A percentile compares a stretch with the other conserved stretches of the same genome.
Evolutionary conservation across 1,140 invertebrate species (phyloP).

Genomic region (Pseudachorutes palmiensis): DNA sequence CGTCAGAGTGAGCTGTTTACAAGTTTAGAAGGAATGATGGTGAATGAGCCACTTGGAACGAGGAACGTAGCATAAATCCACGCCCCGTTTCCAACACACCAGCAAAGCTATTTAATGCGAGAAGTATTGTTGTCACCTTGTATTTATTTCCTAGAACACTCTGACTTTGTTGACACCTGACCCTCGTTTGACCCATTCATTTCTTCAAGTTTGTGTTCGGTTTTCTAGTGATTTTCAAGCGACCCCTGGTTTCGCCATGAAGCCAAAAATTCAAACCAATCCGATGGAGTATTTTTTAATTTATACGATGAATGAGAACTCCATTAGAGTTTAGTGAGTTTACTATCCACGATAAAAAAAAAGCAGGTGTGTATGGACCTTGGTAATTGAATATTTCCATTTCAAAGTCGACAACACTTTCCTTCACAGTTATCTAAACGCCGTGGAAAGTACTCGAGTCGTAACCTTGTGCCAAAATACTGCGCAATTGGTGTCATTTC

Average conservation of each 20-base stretch:
- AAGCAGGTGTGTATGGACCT: too few relatives aligned
- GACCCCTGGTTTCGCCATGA: not conserved
- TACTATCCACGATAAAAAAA: too few relatives aligned
- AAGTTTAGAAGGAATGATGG: conserved; percentile 16
- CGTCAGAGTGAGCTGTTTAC: conserved; percentile 16
- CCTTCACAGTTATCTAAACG: too few relatives aligned
- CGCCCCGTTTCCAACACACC: not conserved
- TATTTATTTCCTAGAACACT: not conserved
- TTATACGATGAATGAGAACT: too few relatives aligned
- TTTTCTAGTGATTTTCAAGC: not conserved
- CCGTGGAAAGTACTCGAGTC: too few relatives aligned
- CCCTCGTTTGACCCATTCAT: not conserved
- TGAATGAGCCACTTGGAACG: conserved; percentile 1
- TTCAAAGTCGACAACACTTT: too few relatives aligned
- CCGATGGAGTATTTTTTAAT: not conserved
- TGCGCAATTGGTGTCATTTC: too few relatives aligned
- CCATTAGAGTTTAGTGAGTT: too few relatives aligned
- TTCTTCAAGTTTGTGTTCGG: not conserved
- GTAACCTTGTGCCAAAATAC: too few relatives aligned
- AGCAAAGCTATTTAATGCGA: not conserved
- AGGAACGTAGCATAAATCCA: conserved; percentile 7
- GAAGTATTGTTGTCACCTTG: not conserved
- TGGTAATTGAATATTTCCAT: too few relatives aligned
- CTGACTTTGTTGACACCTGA: too few relatives aligned
- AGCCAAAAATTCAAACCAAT: not conserved